A percentile compares a stretch with the other conserved stretches of the same genome.
These are phyloP conservation scores for Polypterus senegalus DNA, from an alignment of 2,113 vertebrate genomes.

Conservation along the genomic window DNA sequence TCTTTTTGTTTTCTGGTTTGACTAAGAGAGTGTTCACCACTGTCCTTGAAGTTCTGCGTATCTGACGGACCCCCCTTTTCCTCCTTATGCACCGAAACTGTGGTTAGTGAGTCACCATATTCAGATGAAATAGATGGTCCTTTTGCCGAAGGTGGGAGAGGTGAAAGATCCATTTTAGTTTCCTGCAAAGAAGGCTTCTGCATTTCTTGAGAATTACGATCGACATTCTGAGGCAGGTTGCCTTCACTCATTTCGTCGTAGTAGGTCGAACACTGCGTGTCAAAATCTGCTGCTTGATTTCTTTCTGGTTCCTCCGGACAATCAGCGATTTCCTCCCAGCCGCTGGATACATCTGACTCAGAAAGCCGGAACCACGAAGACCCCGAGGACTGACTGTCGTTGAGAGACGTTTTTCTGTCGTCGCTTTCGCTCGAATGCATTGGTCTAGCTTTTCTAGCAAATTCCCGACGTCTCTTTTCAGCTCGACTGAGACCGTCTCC, in stretches of 20 bases:
- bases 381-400: slow-evolving; percentile 34
- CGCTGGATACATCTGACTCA: slow-evolving; percentile 25
- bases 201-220: slow-evolving; percentile 2
- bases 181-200: slow-evolving; percentile 7
- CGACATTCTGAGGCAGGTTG: neutral
- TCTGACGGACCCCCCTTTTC: too few species aligned
- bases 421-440: neutral
- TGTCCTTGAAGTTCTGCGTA: too few species aligned
- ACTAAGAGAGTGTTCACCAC: too few species aligned
- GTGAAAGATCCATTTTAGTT: fast-evolving
- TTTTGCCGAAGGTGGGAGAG: slow-evolving; percentile 4
- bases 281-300: neutral
- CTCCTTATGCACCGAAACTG: too few species aligned
- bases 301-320: neutral
- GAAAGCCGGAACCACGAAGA: slow-evolving; percentile 52
- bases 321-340: slow-evolving; percentile 43
- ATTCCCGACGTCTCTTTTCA: neutral
- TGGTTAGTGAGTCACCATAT: too few species aligned
- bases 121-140: too few species aligned
- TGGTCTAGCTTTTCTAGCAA: slow-evolving; percentile 12
- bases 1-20: too few species aligned
- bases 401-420: slow-evolving; percentile 17
- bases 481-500: neutral
- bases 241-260: slow-evolving; percentile 5
- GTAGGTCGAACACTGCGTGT: slow-evolving; percentile 23